Conservation (phyloP, 2,888 invertebrate species). For the Eudemis profundana region DNA sequence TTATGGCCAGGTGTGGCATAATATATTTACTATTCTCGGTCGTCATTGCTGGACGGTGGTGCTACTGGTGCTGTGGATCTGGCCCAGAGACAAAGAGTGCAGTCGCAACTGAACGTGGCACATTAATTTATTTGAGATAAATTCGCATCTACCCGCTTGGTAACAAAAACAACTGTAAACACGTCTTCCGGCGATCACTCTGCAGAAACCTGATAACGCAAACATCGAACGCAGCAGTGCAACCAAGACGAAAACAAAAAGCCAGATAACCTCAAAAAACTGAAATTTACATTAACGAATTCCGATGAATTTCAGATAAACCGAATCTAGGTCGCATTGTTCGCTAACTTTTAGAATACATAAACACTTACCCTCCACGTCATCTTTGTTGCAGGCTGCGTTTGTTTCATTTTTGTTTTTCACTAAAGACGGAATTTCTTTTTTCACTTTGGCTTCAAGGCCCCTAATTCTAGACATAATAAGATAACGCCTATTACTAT, state of each 20-base stretch:
- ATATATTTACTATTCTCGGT: too few species aligned
- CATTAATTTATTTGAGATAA: background rate
- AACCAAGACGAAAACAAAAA: conserved; percentile 31
- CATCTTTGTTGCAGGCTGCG: conserved; percentile 63
- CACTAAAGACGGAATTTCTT: conserved; percentile 61
- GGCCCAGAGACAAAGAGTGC: too few species aligned
- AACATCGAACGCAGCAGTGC: background rate
- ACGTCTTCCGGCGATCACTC: background rate
- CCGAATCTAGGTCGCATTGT: conserved; percentile 16
- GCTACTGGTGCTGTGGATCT: too few species aligned
- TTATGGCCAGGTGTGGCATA: too few species aligned
- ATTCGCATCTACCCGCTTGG: conserved; percentile 13
- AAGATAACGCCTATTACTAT: conserved; percentile 14
- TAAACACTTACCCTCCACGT: conserved; percentile 67
- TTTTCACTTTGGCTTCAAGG: conserved; percentile 70
- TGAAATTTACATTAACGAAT: conserved; percentile 17
- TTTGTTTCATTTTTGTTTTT: conserved; percentile 66
- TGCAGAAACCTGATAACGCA: background rate
- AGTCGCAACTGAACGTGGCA: too few species aligned
- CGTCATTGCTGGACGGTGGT: too few species aligned
- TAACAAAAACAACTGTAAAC: background rate
- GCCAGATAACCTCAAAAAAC: conserved; percentile 36
- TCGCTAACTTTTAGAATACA: conserved; percentile 15
- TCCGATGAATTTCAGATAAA: conserved; percentile 29
- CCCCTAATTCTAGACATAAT: conserved; percentile 76